A percentile compares a stretch with the other conserved stretches of the same genome.
Conservation (phyloP, 1,140 invertebrate genomes). For the Plodia interpunctella region DNA sequence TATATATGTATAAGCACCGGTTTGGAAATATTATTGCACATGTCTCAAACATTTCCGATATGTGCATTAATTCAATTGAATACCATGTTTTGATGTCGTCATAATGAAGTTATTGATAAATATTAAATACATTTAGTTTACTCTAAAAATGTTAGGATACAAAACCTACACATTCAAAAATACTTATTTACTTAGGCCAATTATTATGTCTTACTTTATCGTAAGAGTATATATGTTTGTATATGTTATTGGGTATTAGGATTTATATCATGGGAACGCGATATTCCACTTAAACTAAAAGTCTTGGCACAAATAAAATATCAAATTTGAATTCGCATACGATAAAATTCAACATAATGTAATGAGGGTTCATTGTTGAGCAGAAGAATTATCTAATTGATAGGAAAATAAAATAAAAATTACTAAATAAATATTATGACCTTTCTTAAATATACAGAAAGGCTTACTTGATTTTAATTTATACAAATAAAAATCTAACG, state of each 20-base stretch:
- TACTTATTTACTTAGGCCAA: conserved; percentile 69
- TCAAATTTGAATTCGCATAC: conserved; percentile 25
- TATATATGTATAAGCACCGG: conserved; percentile 40
- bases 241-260: conserved; percentile 13
- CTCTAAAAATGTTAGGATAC: conserved; percentile 50
- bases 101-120: conserved; percentile 3
- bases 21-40: conserved; percentile 43
- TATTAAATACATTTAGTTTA: conserved; percentile 27
- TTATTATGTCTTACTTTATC: conserved; percentile 39
- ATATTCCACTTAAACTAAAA: conserved; percentile 58
- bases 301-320: conserved; percentile 70
- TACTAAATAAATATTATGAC: conserved; percentile 27
- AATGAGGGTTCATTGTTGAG: conserved; percentile 23
- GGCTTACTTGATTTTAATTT: conserved; percentile 51
- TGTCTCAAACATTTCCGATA: conserved; percentile 23
- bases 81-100: conserved; percentile 14
- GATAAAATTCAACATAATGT: conserved; percentile 6
- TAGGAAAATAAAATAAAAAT: conserved; percentile 23
- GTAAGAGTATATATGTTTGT: conserved; percentile 31
- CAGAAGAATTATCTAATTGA: conserved; percentile 19
- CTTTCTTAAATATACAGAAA: conserved; percentile 25
- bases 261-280: conserved; percentile 41
- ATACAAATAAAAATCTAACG: conserved; percentile 69
- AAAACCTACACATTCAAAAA: conserved; percentile 67
- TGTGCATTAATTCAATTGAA: conserved; percentile 26